These are phyloP conservation scores for Phaetusa simplex DNA, from an alignment of 2,113 vertebrate genomes.

Conservation along the genomic window DNA sequence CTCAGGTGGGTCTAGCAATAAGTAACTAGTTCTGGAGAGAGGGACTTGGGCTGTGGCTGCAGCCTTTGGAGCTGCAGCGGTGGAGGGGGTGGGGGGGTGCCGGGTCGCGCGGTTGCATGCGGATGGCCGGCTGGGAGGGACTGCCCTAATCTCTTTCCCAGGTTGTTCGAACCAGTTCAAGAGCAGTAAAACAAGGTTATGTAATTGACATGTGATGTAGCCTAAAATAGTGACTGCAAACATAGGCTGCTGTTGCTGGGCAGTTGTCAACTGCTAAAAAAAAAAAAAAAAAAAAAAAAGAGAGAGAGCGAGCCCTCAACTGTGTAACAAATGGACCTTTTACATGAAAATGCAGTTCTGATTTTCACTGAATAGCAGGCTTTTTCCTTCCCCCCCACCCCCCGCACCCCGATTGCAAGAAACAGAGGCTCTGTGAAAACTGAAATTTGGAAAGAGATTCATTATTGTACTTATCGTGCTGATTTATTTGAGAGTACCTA, in stretches of 20 bases:
- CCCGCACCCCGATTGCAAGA: background rate
- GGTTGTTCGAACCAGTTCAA: constrained; percentile 82
- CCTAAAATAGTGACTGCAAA: constrained; percentile 83
- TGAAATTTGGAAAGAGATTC: background rate
- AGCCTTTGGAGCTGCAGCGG: background rate
- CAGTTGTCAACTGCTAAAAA: constrained; percentile 74
- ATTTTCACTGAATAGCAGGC: background rate
- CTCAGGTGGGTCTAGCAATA: constrained; percentile 70
- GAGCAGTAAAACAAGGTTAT: constrained; percentile 84
- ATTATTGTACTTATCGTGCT: accelerated
- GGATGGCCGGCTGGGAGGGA: constrained; percentile 51
- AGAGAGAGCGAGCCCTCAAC: constrained; percentile 7
- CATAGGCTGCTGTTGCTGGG: constrained; percentile 81
- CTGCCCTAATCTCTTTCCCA: constrained; percentile 78
- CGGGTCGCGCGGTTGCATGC: background rate
- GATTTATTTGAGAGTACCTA: background rate
- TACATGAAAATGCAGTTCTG: constrained; percentile 36
- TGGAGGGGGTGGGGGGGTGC: background rate
- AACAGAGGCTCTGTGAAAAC: background rate
- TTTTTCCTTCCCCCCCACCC: background rate
- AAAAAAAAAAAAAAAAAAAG: background rate
- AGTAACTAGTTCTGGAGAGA: constrained; percentile 71
- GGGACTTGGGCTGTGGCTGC: background rate
- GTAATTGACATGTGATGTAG: constrained; percentile 83
- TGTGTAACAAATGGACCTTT: constrained; percentile 62